Base-by-base conservation (phyloP, 2,113 vertebrate genomes). In the Cololabis saira region DNA sequence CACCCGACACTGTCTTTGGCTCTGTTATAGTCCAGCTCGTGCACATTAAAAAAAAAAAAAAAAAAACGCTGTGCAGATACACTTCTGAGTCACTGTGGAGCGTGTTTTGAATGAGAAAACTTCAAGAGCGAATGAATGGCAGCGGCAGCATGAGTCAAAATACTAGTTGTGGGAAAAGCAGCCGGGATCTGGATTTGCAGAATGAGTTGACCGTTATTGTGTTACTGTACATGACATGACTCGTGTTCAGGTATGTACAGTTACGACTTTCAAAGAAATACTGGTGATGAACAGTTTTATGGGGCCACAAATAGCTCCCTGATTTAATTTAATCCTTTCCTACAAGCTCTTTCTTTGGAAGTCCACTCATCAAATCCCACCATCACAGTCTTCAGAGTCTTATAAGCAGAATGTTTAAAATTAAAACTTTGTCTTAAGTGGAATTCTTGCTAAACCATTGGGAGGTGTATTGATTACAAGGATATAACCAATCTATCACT, bases 1-100 rank as follows among this genome's bases (percentile, higher is more conserved):
- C 72, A 88, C 76, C 48, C 81, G 84, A 89, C 78, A 82, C 87
- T 52, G 41, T 42, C 1, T 13, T 51, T 62, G 69, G 58, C 61
- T 52, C 50, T 5, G 12, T 57, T 57, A 9, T 51, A 60, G 52
- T 56, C 19, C 49, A 21, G 44, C 63, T 51, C 1, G 24, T 50
- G 40, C 15, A 30, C 62, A 55, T 67, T 16, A 79, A n/a, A n/a
- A n/a, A n/a, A n/a, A n/a, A n/a, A n/a, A n/a, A n/a, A n/a, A n/a
- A n/a, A n/a, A n/a, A 71, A 60, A 30, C 11, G 47, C 43, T 3
- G 6, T 51, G 33, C 27, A 53, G 42, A 44, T 44, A 73, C 49
- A 49, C 50, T 78, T 57, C 56, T 58, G 67, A 67, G 59, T 76
- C 51, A 27, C 42, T 33, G 63, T 1, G 0, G 48, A 10, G 5